Conservation (phyloP, 1,140 invertebrate genomes). For the Ceratoteleas bidentatus region DNA sequence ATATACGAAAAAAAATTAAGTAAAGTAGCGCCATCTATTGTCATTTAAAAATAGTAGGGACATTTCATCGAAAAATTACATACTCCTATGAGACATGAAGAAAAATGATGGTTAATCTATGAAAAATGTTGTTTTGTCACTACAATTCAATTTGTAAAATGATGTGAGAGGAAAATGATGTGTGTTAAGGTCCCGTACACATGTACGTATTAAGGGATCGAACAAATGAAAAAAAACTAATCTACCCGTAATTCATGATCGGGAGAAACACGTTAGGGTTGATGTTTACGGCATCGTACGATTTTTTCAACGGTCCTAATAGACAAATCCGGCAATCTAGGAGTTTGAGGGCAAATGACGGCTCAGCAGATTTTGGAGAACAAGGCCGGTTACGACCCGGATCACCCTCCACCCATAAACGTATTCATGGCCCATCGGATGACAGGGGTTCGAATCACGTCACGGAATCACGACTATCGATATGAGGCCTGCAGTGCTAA, state of each 20-base stretch:
- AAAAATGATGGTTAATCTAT: too few relatives aligned
- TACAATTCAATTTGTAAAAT: too few relatives aligned
- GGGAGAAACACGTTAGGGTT: constrained; percentile 16
- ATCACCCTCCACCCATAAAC: constrained; percentile 73
- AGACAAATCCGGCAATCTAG: constrained; percentile 56
- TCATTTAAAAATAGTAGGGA: too few relatives aligned
- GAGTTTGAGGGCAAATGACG: constrained; percentile 66
- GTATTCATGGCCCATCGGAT: constrained; percentile 74
- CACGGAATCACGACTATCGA: constrained; percentile 74
- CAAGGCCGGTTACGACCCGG: constrained; percentile 41
- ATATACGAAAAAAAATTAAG: too few relatives aligned
- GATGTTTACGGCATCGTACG: constrained; percentile 29
- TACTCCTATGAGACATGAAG: too few relatives aligned
- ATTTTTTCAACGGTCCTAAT: constrained; percentile 44
- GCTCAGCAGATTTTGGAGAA: constrained; percentile 74
- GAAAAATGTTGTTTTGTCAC: too few relatives aligned
- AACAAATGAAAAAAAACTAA: constrained; percentile 19
- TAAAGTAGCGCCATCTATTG: too few relatives aligned
- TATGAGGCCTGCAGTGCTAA: constrained; percentile 73
- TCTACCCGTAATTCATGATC: constrained; percentile 17
- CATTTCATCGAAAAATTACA: too few relatives aligned
- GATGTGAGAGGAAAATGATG: too few relatives aligned
- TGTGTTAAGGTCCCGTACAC: not conserved
- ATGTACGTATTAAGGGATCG: not conserved
- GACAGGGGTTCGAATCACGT: constrained; percentile 70